These are phyloP conservation scores for Frankliniella fusca DNA, from an alignment of 2,888 invertebrate species.

Conservation along the genomic window DNA sequence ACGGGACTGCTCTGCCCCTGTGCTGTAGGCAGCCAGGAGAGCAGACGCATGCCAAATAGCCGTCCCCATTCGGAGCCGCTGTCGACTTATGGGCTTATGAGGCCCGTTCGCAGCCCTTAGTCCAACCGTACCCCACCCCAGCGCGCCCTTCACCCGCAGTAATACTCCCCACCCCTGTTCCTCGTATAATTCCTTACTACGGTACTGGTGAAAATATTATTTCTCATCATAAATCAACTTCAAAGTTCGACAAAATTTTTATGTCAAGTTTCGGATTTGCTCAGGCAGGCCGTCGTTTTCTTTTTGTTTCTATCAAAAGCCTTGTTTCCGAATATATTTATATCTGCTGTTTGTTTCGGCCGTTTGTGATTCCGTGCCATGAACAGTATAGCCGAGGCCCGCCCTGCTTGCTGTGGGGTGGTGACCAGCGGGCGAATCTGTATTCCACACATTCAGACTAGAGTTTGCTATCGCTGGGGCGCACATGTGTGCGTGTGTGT, in stretches of 20 bases:
- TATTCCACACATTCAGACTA: too few relatives aligned
- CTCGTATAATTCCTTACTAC: not conserved
- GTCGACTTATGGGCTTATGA: conserved; percentile 19
- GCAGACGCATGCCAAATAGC: conserved; percentile 21
- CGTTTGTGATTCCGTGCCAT: too few relatives aligned
- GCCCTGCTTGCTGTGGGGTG: too few relatives aligned
- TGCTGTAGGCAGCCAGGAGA: not conserved
- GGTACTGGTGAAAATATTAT: not conserved
- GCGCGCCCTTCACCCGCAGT: not conserved
- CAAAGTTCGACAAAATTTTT: too few relatives aligned
- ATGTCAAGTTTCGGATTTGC: too few relatives aligned
- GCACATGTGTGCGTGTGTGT: not conserved
- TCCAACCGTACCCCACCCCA: not conserved
- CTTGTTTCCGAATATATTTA: too few relatives aligned
- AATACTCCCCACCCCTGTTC: not conserved
- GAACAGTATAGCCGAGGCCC: too few relatives aligned
- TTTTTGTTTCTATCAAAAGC: too few relatives aligned
- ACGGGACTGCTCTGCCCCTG: not conserved
- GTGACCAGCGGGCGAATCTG: too few relatives aligned
- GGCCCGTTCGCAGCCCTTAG: not conserved
- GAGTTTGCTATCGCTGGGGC: not conserved
- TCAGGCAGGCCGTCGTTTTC: too few relatives aligned
- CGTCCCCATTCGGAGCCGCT: conserved; percentile 5
- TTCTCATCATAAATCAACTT: too few relatives aligned
- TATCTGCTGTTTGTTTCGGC: too few relatives aligned